phyloP scores from a whole-genome alignment of 2,888 invertebrate species.

The Rambutsinella grinnellia region DNA sequence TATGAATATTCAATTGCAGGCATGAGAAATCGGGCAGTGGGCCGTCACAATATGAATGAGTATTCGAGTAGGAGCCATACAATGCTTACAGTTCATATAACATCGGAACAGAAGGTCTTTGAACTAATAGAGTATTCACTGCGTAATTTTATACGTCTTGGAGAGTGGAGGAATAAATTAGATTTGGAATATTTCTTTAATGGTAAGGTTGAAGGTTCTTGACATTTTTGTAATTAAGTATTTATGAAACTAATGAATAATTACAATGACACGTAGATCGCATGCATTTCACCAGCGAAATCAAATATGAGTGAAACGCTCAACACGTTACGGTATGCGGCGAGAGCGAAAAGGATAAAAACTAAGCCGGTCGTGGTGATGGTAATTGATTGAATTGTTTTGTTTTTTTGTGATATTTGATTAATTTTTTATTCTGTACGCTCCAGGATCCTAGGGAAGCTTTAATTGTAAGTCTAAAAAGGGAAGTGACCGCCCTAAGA shows the following conservation, averaged over 20 bases:
- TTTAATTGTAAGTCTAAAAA: slow-evolving; percentile 87
- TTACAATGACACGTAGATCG: slow-evolving; percentile 77
- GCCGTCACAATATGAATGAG: slow-evolving; percentile 93
- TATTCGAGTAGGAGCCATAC: slow-evolving; percentile 94
- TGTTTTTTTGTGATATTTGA: not conserved
- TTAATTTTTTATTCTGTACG: too few species aligned
- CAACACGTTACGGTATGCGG: slow-evolving; percentile 92
- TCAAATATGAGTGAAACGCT: slow-evolving; percentile 89
- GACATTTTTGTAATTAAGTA: too few species aligned
- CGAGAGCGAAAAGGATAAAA: slow-evolving; percentile 91
- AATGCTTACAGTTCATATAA: slow-evolving; percentile 89
- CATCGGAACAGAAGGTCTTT: slow-evolving; percentile 87
- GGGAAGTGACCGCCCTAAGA: slow-evolving; percentile 87
- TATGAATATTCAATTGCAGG: too few species aligned
- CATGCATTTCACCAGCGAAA: slow-evolving; percentile 91
- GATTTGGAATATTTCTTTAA: too few species aligned
- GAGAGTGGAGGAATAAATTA: too few species aligned
- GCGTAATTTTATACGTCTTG: too few species aligned
- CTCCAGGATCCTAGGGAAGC: slow-evolving; percentile 90
- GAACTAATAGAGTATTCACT: too few species aligned
- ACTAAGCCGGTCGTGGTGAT: slow-evolving; percentile 94
- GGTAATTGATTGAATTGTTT: slow-evolving; percentile 73
- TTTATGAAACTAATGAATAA: too few species aligned
- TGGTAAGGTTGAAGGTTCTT: too few species aligned
- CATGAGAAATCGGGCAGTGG: slow-evolving; percentile 89